Evolutionary conservation across 1,140 invertebrate species (phyloP), one percentile per base, ranked within the genome.

Genomic region (Drosophila elegans): DNA sequence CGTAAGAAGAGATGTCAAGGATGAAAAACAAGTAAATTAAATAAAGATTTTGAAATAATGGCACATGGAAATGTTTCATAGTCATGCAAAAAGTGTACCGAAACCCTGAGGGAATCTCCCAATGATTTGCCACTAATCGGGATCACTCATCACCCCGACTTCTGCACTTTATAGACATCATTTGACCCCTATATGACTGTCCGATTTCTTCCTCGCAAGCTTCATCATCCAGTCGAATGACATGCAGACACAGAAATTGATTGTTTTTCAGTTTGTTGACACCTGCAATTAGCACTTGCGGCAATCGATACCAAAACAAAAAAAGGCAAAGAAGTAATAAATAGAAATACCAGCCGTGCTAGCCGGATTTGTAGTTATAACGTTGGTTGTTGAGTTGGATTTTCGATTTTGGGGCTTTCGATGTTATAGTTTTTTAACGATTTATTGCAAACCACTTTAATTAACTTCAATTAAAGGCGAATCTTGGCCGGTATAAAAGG

Each of bases 371-470:
- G 44, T 55, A 76, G 62, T 36, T 71, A 54, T 78, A 69, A 68
- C 67, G 76, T n/a, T 3, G 13, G 16, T 34, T 34, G 76, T n/a
- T 3, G 13, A 29, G 42, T 34, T 27, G 49, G 36, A 46, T 46
- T n/a, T 69, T 46, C 10, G 62, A 34, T 32, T 29, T 67, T n/a
- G 42, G n/a, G 46, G 16, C 52, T 21, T 71, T 34, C 38, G 67
- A 44, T 82, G 56, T 77, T 78, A 90, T 80, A 80, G 55, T 80
- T 88, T 89, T 82, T 88, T 83, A 76, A 88, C 84, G 71, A 89
- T 89, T 89, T 80, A 89, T 84, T 88, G 84, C 84, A 88, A 88
- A 89, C 71, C 76, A 89, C 61, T 80, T 89, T 78, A 89, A 89
- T 89, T 89, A 89, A 89, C 85, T 90, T 89, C 71, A 90, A 89